Evolutionary conservation across 2,888 invertebrate species (phyloP), one percentile per base, ranked within the genome.

Genomic region (Drosophila macrothrix): DNA sequence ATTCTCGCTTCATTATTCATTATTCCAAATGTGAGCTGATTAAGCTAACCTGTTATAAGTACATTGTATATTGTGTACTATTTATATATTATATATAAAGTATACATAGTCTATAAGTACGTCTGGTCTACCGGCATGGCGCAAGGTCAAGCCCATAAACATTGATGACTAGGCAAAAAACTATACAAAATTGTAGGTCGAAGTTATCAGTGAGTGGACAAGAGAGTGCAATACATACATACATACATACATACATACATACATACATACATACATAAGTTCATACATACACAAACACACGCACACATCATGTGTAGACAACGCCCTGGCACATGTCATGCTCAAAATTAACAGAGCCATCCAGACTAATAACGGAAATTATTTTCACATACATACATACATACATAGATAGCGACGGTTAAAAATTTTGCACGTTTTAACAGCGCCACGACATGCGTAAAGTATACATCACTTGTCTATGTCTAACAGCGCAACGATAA

Each of bases 101-200:
- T 37, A 19, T 22, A 14, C 12, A 22, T 58, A 46, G 79, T 63
- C 37, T 54, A 35, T 67, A 69, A 46, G 70, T 56, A 66, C 46
- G 25, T 25, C 9, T 46, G 28, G 64, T 78, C 31, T 65, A 65
- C 74, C 81, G 82, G 67, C 78, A 63, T 37, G 63, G 59, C 90
- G 61, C 90, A 85, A 85, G 84, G 84, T 90, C 88, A 85, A 85
- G 78, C 85, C 75, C 80, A 88, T 89, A 90, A 89, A 88, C 84
- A 84, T 82, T 84, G 88, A 88, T 89, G 84, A 85, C 90, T 89
- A 72, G 83, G 70, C 90, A 88, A 77, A 89, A 87, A 60, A 68
- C 35, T 53, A 62, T 68, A 59, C 64, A 66, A 54, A 52, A 58
- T 81, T 73, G 74, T 79, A 74, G 78, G 79, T 81, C 82, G 79